Evolutionary conservation across 1,140 invertebrate species (phyloP).

Genomic region (Caenorhabditis latens): DNA sequence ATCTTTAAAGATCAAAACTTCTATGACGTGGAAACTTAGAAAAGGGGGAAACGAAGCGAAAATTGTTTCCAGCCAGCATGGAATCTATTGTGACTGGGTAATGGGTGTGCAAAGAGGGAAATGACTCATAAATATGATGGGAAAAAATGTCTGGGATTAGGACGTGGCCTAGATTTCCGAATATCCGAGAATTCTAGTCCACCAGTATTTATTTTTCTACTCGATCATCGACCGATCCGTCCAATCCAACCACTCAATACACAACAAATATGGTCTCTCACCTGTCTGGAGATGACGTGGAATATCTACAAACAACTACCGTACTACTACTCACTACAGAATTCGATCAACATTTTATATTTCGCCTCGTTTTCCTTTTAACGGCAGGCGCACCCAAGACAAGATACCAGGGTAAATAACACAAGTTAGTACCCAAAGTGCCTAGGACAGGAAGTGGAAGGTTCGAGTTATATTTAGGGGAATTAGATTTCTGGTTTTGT

Average conservation of each 20-base stretch:
- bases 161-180: too few relatives aligned
- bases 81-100: too few relatives aligned
- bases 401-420: slow-evolving; percentile 4
- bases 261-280: slow-evolving; percentile 21
- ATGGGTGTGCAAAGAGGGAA: too few relatives aligned
- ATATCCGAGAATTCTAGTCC: too few relatives aligned
- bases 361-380: background rate
- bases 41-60: too few relatives aligned
- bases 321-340: background rate
- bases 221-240: background rate
- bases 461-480: background rate
- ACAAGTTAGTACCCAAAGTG: slow-evolving; percentile 18
- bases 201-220: background rate
- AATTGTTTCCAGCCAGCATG: too few relatives aligned
- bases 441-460: background rate
- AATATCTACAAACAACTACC: slow-evolving; percentile 1
- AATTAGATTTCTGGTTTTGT: too few relatives aligned
- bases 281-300: slow-evolving; percentile 28
- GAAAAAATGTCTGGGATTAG: too few relatives aligned
- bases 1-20: too few relatives aligned
- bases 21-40: too few relatives aligned
- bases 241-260: background rate
- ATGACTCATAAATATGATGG: too few relatives aligned
- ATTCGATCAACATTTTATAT: slow-evolving; percentile 33
- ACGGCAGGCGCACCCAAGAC: background rate